Evolutionary conservation across 2,888 invertebrate genomes (phyloP), one percentile per base, ranked within the genome.

Genomic region (Plagodis dolabraria): DNA sequence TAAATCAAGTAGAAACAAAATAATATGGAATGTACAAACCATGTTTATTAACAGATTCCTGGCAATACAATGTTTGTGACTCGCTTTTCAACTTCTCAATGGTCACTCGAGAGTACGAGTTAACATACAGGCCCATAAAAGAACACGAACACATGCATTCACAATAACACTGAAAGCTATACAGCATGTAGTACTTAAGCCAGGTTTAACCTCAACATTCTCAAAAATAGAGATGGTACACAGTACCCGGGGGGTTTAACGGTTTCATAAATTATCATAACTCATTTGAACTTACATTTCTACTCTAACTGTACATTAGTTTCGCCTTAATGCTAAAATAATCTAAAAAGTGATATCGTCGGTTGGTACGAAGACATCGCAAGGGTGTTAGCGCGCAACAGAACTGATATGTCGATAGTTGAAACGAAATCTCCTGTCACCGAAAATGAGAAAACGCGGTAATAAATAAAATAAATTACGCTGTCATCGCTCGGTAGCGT

Each of bases 1-100:
- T 82, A 86, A 68, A 85, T 86, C 79, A 92, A 93, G 89, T 91
- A 92, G 93, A 94, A 94, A 94, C 93, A 93, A 94, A 95, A 93
- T 94, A 94, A 94, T 94, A 95, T 95, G 95, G 95, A 96, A 95
- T 95, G 95, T 95, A 95, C 95, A 95, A 95, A 95, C 95, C 94
- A 94, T 95, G 94, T 94, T 94, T 94, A 91, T 94, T 94, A 90
- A 93, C 94, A 93, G 94, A 94, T 94, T 93, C 94, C 94, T 94
- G 94, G 92, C 92, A 91, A 89, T 91, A 93, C 91, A 92, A 87
- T 82, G 80, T 87, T 88, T 86, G 86, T 85, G 91, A 89, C 89
- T 85, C 78, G 80, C 85, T 82, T 78, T 78, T 76, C 45, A 47
- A 40, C 65, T 76, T 79, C 40, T 33, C 49, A 42, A 50, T 81